Base-by-base conservation (phyloP, 2,888 invertebrate species). In the Oxyscelio sp. region DNA sequence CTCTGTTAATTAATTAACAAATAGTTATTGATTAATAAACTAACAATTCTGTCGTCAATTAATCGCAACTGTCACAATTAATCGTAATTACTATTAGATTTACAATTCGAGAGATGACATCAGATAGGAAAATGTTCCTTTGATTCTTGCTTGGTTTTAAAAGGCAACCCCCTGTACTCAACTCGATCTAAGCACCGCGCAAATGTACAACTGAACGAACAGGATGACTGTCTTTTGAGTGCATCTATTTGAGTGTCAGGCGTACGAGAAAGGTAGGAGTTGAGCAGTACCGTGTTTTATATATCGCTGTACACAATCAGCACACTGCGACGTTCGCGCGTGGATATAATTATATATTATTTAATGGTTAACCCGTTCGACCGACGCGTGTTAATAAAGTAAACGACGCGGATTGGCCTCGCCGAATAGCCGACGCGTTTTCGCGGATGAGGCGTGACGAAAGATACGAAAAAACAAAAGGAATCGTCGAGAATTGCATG, bases 261-360 rank as follows among this genome's bases (percentile, higher is more conserved):
- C 89, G 90, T 87, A 89, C 89, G 90, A 91, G 91, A 92, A 91
- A 92, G 91, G 89, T 91, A 91, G 90, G 90, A 90, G 88, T 87
- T 89, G 80, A 87, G 80, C 84, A 83, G 79, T 86, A 86, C 85
- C 87, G 80, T 86, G 34, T 65, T 66, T 82, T 73, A 3, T 61
- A 31, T 80, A 83, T 84, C 84, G 85, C 85, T 71, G 83, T 86
- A 87, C 86, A 88, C 86, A 85, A 80, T 85, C 83, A 78, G 85
- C 86, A 87, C 85, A 86, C 82, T 85, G 85, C 75, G 75, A 86
- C 75, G 61, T 65, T 80, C 81, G 71, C 77, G 71, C 66, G 59
- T 61, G 4, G 58, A 83, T 59, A 34, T 66, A 17, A 59, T 2
- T 27, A 50, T 40, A 45, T 43, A 45, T n/a, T 38, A 27, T 27